Base-by-base conservation (phyloP, 1,140 invertebrate species). In the Apis cerana region DNA sequence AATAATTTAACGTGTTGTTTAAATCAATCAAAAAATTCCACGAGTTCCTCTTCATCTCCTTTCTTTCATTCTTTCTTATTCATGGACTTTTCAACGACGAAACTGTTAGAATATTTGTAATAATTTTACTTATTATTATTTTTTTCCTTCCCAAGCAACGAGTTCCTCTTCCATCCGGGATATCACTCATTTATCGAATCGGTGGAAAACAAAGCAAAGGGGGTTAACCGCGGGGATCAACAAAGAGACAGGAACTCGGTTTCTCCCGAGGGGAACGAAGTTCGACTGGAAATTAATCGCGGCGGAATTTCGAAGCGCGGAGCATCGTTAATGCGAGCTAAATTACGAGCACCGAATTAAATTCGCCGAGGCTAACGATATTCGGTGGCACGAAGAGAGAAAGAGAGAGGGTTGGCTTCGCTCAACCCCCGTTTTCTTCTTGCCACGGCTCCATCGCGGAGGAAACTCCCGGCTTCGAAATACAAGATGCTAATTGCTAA, bases 401-500 rank as follows among this genome's bases (percentile, higher is more conserved):
- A 48, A 58, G 48, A 27, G n/a, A 43, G 68, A 17, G 33, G 56
- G 43, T 52, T 58, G 68, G 77, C 70, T 23, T 75, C 75, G 85
- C 81, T 86, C 83, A 23, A 56, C 48, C 33, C 67, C 13, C 23
- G 74, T 48, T 80, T 85, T 85, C 86, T 85, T 85, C 65, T 23
- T 56, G 33, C 80, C 56, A 77, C 76, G 86, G 71, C 85, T 85
- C 72, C 75, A 77, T 71, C 75, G 33, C 76, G 74, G 56, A 65
- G 85, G 89, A 88, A 90, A 87, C 81, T 71, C 62, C 33, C 65
- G 69, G 75, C 90, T 90, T 80, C 81, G 70, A 89, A 90, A 90
- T 90, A 90, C 89, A 90, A 90, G 88, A 90, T 89, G 88, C 83
- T 90, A 90, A 90, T 90, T 90, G 88, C 82, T 90, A 88, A 89